phyloP scores from a whole-genome alignment of 2,113 vertebrate species.

The Mormoops blainvillei region DNA sequence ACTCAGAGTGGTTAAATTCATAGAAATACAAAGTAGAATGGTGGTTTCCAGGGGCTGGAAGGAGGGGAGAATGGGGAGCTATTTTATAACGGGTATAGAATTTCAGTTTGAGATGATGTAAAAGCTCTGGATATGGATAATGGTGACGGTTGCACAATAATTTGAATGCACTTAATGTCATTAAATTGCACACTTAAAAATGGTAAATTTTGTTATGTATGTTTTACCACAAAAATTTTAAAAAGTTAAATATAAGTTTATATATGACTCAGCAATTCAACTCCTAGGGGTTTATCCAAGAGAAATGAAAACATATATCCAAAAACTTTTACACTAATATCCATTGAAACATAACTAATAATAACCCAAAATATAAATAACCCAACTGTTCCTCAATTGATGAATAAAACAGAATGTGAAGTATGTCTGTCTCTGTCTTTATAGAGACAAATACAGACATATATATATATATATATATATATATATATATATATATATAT shows the following conservation, averaged over 20 bases:
- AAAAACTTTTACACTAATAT: background rate
- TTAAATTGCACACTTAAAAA: background rate
- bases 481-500: background rate
- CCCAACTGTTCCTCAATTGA: background rate
- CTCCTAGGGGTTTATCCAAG: background rate
- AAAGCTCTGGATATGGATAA: background rate
- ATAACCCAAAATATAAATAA: background rate
- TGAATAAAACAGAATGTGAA: background rate
- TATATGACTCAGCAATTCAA: background rate
- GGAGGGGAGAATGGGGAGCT: background rate
- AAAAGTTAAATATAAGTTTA: background rate
- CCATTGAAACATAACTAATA: background rate
- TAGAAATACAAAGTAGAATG: background rate
- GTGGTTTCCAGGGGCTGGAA: background rate
- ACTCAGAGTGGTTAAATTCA: background rate
- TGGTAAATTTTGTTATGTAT: background rate
- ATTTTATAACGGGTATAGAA: background rate
- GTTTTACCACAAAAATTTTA: background rate
- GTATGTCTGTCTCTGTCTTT: background rate
- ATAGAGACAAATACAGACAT: background rate
- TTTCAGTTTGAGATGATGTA: background rate
- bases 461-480: background rate
- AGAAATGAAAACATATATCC: background rate
- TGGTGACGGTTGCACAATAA: background rate
- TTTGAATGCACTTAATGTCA: background rate